Conservation (phyloP, 2,888 invertebrate species). For the Parochlus steinenii region DNA sequence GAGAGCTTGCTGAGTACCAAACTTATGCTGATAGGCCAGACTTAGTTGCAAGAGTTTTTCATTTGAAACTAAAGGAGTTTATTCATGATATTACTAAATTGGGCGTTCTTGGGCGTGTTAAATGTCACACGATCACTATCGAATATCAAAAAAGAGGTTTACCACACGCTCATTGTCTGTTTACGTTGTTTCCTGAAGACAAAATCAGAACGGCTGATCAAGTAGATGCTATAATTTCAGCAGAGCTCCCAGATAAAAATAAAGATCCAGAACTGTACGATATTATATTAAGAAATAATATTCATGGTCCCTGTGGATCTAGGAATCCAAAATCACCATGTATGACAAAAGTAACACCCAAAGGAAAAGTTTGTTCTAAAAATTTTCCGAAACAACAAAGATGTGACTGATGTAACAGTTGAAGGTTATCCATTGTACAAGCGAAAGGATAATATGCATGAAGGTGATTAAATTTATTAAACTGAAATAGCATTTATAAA, state of each 20-base stretch:
- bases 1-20: slow-evolving; percentile 19
- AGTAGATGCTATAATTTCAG: slow-evolving; percentile 19
- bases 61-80: slow-evolving; percentile 13
- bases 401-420: slow-evolving; percentile 19
- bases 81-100: slow-evolving; percentile 11
- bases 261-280: slow-evolving; percentile 16
- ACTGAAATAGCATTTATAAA: no score
- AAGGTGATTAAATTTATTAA: no score
- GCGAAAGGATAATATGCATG: slow-evolving; percentile 18
- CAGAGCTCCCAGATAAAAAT: slow-evolving; percentile 17
- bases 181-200: slow-evolving; percentile 21
- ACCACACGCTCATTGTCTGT: slow-evolving; percentile 21
- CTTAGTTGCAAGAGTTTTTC: slow-evolving; percentile 21
- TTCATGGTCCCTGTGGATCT: slow-evolving; percentile 22
- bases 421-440: slow-evolving; percentile 24
- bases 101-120: slow-evolving; percentile 11
- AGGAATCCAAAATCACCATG: slow-evolving; percentile 19
- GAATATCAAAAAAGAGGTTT: slow-evolving; percentile 23
- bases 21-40: no score
- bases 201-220: slow-evolving; percentile 20
- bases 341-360: slow-evolving; percentile 20
- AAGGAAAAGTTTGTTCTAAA: no score
- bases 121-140: slow-evolving; percentile 18
- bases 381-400: slow-evolving; percentile 17
- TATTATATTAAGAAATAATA: slow-evolving; percentile 21